Conservation (phyloP, 2,797 vertebrate species). For the Morus bassanus region DNA sequence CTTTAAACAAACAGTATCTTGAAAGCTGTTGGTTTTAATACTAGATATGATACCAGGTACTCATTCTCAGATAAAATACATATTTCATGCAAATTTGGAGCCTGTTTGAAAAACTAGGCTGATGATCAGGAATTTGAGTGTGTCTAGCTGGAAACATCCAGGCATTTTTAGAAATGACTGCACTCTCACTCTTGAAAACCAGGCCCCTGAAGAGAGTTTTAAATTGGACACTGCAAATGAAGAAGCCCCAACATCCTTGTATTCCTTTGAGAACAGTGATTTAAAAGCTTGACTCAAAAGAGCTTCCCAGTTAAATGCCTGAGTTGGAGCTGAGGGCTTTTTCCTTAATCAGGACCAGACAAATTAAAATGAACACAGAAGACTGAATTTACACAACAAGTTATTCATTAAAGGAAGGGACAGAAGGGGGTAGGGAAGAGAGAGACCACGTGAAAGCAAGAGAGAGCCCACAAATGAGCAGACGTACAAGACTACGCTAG, state of each 20-base stretch:
- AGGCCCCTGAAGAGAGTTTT: not conserved
- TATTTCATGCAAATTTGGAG: not conserved
- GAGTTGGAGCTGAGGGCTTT: not conserved
- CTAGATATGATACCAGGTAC: not conserved
- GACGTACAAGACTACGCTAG: not conserved
- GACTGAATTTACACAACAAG: conserved; percentile 42
- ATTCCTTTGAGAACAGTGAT: not conserved
- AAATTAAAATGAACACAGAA: conserved; percentile 62
- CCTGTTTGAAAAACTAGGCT: not conserved
- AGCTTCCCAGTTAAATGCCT: not conserved
- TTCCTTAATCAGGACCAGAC: not conserved
- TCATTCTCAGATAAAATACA: not conserved
- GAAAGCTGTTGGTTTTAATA: not conserved
- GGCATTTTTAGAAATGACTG: not conserved
- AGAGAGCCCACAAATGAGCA: not conserved
- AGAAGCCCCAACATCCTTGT: not conserved
- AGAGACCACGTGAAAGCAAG: not conserved
- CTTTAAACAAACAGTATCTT: not conserved
- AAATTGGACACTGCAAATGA: not conserved
- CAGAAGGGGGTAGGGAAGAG: not conserved
- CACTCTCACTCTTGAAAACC: not conserved
- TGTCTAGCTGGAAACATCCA: not conserved
- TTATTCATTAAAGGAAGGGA: conserved; percentile 32
- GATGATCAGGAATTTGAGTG: not conserved
- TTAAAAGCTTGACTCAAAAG: not conserved